phyloP scores from a whole-genome alignment of 2,888 invertebrate species.

The Eucera pruinosa region DNA sequence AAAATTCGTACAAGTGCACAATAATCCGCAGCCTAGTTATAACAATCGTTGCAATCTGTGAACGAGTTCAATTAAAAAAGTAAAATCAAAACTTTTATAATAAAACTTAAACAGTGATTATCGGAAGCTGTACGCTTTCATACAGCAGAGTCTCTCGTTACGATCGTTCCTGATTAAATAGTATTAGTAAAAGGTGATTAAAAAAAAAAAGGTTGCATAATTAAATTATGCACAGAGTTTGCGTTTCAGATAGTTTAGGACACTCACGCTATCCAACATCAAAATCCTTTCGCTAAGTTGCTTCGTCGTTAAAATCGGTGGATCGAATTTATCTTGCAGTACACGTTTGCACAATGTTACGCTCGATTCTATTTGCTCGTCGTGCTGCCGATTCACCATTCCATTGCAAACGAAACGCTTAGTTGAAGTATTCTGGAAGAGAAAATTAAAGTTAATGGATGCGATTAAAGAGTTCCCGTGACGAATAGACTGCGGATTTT shows the following conservation, averaged over 20 bases:
- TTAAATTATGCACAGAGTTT: constrained; percentile 8
- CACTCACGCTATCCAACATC: constrained; percentile 64
- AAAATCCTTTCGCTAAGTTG: constrained; percentile 57
- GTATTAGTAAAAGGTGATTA: neutral
- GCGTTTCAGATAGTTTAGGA: constrained; percentile 67
- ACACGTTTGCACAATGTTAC: constrained; percentile 57
- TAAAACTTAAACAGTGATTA: neutral
- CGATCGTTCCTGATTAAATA: neutral
- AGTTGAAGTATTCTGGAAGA: constrained; percentile 46
- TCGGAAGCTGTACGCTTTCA: neutral
- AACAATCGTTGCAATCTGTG: neutral
- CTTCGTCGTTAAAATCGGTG: constrained; percentile 63
- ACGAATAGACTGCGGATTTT: too few species aligned
- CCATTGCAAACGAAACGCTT: constrained; percentile 29
- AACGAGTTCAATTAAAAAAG: neutral
- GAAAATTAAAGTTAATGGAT: neutral
- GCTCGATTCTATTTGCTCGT: constrained; percentile 14
- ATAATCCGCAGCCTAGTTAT: too few species aligned
- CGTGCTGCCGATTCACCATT: neutral
- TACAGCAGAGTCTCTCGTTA: too few species aligned
- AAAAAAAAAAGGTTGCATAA: neutral
- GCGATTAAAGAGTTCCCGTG: too few species aligned
- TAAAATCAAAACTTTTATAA: neutral
- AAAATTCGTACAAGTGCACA: too few species aligned
- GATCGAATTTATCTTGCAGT: constrained; percentile 76